Evolutionary conservation across 2,113 vertebrate species (phyloP), one percentile per base, ranked within the genome.

Genomic region (Cryptomyrus ogoouensis): DNA sequence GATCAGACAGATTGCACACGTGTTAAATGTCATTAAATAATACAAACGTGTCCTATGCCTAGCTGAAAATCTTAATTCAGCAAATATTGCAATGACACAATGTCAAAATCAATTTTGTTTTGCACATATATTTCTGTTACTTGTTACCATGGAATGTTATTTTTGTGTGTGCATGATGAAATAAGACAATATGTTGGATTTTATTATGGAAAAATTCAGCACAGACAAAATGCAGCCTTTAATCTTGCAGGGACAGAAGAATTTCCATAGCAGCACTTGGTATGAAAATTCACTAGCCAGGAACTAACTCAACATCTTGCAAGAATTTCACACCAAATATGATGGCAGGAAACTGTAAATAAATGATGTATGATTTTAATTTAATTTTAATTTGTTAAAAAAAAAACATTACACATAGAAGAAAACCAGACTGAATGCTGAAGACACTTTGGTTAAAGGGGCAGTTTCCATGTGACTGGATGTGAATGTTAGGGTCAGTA

Each of bases 401-500:
- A 84, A 56, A 53, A 83, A 31, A 70, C 42, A 44, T 24, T 46
- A 83, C 3, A 24, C 42, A 47, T 44, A 83, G 39, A 56, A 90
- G 17, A 53, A 80, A 88, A 90, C 52, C 56, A 70, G n/a, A 9
- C 24, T 27, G n/a, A 66, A 62, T n/a, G 24, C 13, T 39, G 62
- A 80, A 31, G 70, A 70, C 70, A 89, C 58, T 19, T 85, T 31
- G 52, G 66, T 53, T 49, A 66, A 50, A 88, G 42, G 44, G 31
- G 24, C 5, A 46, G 31, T 50, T 31, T 88, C 31, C 27, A 31
- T 89, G 31, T 7, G 49, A 17, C 47, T 46, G 21, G 35, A 46
- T 46, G 50, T 44, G n/a, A 52, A 90, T 88, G 85, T 88, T 85
- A 90, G 89, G 21, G 8, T 52, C 86, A 70, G n/a, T 87, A 17